phyloP scores from a whole-genome alignment of 2,888 invertebrate genomes.

The Trypoxylon attenuatum region DNA sequence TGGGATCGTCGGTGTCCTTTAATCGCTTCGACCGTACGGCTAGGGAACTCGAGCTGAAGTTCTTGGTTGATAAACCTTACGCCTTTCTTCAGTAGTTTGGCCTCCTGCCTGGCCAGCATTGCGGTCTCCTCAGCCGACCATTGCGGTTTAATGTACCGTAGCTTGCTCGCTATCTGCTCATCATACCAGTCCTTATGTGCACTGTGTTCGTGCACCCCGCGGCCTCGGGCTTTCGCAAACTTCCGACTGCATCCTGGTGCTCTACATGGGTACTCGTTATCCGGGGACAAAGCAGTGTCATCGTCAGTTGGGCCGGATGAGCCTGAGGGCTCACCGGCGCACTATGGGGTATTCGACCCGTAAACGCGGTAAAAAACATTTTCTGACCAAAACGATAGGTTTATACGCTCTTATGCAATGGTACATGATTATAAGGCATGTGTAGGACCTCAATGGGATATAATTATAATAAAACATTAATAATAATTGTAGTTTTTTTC shows the following conservation, averaged over 20 bases:
- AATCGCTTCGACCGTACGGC: not conserved
- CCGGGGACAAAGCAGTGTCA: not conserved
- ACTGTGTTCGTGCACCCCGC: constrained; percentile 9
- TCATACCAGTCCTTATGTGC: constrained; percentile 24
- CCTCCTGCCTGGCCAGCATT: constrained; percentile 29
- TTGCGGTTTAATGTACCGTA: constrained; percentile 6
- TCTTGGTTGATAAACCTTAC: constrained; percentile 19
- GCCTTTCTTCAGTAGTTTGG: not conserved
- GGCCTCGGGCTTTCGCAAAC: not conserved
- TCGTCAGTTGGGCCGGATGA: constrained; percentile 6
- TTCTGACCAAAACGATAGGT: too few relatives aligned
- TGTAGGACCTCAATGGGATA: too few relatives aligned
- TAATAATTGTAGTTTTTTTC: too few relatives aligned
- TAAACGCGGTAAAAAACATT: too few relatives aligned
- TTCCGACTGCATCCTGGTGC: not conserved
- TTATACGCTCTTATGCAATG: too few relatives aligned
- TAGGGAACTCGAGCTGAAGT: not conserved
- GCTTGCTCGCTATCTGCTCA: not conserved
- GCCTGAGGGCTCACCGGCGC: constrained; percentile 22
- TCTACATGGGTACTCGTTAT: not conserved
- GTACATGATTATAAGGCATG: too few relatives aligned
- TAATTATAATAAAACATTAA: too few relatives aligned
- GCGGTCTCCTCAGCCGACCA: constrained; percentile 25
- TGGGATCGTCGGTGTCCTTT: not conserved
- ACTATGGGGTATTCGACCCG: too few relatives aligned